Conservation (phyloP, 2,888 invertebrate genomes). For the Adineta ricciae region DNA sequence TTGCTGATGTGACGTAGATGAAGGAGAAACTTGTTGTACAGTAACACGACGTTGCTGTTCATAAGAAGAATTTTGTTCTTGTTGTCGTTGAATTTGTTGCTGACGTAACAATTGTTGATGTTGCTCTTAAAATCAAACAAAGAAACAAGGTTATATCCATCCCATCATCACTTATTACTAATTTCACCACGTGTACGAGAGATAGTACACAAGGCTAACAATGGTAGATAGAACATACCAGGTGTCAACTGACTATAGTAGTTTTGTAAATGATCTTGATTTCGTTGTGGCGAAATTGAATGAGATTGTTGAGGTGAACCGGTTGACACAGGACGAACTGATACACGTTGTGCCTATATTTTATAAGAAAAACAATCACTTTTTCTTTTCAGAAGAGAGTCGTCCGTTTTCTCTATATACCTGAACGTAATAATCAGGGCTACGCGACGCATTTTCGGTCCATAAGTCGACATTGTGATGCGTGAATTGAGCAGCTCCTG, state of each 20-base stretch:
- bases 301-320: constrained; percentile 5
- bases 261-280: background rate
- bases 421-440: background rate
- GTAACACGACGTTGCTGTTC: background rate
- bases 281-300: background rate
- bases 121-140: background rate
- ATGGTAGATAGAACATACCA: background rate
- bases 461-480: background rate
- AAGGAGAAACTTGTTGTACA: background rate
- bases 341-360: background rate
- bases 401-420: background rate
- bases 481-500: background rate
- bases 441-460: background rate
- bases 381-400: background rate
- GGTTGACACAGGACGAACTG: background rate
- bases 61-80: background rate
- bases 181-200: background rate
- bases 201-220: background rate
- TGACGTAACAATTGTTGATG: constrained; percentile 9
- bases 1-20: background rate
- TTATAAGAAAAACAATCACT: background rate
- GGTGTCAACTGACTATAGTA: constrained; percentile 1
- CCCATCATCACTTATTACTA: background rate
- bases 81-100: background rate
- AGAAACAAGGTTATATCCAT: background rate